Base-by-base conservation (phyloP, 2,113 vertebrate species). In the Sigmodon hispidus region DNA sequence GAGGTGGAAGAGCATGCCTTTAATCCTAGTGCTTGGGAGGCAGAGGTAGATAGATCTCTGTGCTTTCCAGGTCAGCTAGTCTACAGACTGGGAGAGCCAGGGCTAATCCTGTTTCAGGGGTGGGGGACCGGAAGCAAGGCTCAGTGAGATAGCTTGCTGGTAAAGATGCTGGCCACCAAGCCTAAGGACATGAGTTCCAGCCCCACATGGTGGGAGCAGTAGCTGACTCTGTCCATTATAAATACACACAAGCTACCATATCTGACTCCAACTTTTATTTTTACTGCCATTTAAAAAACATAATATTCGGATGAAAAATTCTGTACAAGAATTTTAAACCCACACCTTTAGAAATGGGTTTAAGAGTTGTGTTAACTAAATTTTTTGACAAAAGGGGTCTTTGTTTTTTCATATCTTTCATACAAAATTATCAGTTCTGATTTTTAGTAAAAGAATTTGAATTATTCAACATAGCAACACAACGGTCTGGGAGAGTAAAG, bases 371-470 rank as follows among this genome's bases (percentile, higher is more conserved):
- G 81, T 65, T 83, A 63, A 80, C 72, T 67, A 61, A 67, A 59
- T 16, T 40, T 90, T 86, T 81, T 61, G 88, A 93, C 65, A 75
- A 85, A 85, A 73, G 43, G 48, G n/a, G 34, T 2, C 5, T 83
- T 80, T 90, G 36, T 4, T 88, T 94, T 94, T 29, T 70, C 11
- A 15, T 70, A 40, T 92, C 24, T 92, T 96, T 73, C 15, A 55
- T 59, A 57, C 89, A 36, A 21, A 93, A 93, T 75, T 34, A 5
- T 65, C 57, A 50, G 29, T n/a, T 65, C 0, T 1, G 11, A 87
- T 89, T 91, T 69, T 67, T 34, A 93, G 22, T 13, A 92, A 72
- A 92, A n/a, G 73, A 48, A 34, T 96, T 75, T 75, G 87, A 94
- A 72, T 61, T 52, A 61, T 48, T 21, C 45, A 72, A 92, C 50